A percentile compares a stretch with the other conserved stretches of the same genome.
Conservation (phyloP, 2,888 invertebrate species). For the Drosophila koepferae region DNA sequence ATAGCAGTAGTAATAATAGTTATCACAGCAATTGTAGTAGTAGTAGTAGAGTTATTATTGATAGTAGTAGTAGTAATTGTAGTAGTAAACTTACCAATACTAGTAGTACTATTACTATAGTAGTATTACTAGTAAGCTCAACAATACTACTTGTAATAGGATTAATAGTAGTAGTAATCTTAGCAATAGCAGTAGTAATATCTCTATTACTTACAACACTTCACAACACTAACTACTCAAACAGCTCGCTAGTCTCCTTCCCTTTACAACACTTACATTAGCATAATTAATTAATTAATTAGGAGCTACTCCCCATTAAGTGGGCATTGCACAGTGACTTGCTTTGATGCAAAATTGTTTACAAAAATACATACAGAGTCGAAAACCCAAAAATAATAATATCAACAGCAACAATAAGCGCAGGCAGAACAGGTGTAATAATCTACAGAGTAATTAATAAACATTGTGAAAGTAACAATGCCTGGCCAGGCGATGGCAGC, state of each 20-base stretch:
- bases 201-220: too few species aligned
- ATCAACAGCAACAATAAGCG: not conserved
- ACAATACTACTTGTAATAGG: not conserved
- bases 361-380: not conserved
- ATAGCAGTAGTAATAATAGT: not conserved
- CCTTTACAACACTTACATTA: conserved; percentile 1
- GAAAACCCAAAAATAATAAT: not conserved
- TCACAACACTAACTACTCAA: not conserved
- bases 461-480: conserved; percentile 42
- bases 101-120: not conserved
- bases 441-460: conserved; percentile 12
- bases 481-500: conserved; percentile 1
- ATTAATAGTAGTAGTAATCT: not conserved
- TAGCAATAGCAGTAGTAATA: not conserved
- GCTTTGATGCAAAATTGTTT: not conserved
- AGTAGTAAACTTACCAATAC: not conserved
- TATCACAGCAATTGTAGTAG: not conserved
- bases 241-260: not conserved
- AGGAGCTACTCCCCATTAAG: not conserved
- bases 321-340: not conserved
- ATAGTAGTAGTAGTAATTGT: not conserved
- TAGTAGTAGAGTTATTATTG: not conserved
- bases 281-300: conserved; percentile 7
- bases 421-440: conserved; percentile 25
- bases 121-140: not conserved